Evolutionary conservation across 2,113 vertebrate species (phyloP), one percentile per base, ranked within the genome.

Genomic region (Myotis davidii): DNA sequence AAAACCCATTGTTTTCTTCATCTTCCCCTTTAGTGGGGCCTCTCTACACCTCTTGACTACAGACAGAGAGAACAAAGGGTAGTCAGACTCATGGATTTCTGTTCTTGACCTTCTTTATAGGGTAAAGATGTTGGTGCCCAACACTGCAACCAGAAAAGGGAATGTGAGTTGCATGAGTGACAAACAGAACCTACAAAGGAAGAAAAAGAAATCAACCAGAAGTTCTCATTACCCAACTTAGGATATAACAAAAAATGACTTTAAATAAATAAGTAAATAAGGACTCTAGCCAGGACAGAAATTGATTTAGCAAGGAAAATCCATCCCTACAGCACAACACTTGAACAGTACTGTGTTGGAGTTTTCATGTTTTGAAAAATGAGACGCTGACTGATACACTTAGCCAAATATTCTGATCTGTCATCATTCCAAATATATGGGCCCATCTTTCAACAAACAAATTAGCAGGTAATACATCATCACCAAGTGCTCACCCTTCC

Each of bases 371-470:
- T 96, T 96, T 97, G 94, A 97, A 96, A 97, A 97, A 97, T 91
- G 95, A 97, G 95, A 96, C 94, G 94, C 93, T 96, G 94, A 96
- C 96, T 97, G 94, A 97, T 96, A 96, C 6, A 94, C 90, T 95
- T 95, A 94, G 93, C 93, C 65, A 97, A 97, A 96, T 97, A 97
- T 96, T 96, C 96, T 96, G 91, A 97, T 94, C 96, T 96, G 95
- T 97, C 97, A 93, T 96, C 97, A 89, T 97, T 92, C 93, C 89
- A 97, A 97, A 97, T 97, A 96, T 94, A 97, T 69, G 76, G 83
- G 42, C 76, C 94, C 93, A 92, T 97, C 97, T 97, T 97, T 97
- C 96, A 96, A 90, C 95, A 96, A 95, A 97, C 95, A 98, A 96
- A 97, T 95, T 97, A 97, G 89, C 88, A 94, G 92, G 96, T 94